These are phyloP conservation scores for Meloidogyne floridensis DNA, from an alignment of 1,140 invertebrate genomes.

Conservation along the genomic window DNA sequence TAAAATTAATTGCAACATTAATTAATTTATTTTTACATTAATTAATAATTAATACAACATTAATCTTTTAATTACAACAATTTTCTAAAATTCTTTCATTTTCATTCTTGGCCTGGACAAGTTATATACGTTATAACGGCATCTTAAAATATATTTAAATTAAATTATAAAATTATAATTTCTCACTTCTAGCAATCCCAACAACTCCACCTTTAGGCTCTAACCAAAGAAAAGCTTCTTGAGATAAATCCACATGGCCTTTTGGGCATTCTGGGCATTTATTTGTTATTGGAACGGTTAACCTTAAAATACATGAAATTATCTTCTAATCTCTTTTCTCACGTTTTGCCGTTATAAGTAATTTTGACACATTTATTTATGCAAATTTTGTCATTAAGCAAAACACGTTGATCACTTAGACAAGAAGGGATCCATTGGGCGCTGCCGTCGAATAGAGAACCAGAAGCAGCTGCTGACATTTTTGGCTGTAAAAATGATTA, in stretches of 20 bases:
- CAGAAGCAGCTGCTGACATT: slow-evolving; percentile 33
- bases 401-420: slow-evolving; percentile 19
- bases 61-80: too few relatives aligned
- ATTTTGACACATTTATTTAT: slow-evolving; percentile 39
- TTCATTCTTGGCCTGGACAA: background rate
- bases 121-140: too few relatives aligned
- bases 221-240: too few relatives aligned
- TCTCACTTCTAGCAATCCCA: background rate
- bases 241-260: too few relatives aligned
- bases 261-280: too few relatives aligned
- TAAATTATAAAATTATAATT: background rate
- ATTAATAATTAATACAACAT: too few relatives aligned
- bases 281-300: too few relatives aligned
- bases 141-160: too few relatives aligned
- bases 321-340: background rate
- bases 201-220: slow-evolving; percentile 13
- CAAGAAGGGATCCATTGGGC: slow-evolving; percentile 30
- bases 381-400: slow-evolving; percentile 42
- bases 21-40: too few relatives aligned
- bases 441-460: slow-evolving; percentile 21
- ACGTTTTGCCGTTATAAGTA: slow-evolving; percentile 44
- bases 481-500: slow-evolving; percentile 3
- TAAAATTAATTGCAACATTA: too few relatives aligned
- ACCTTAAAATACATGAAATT: too few relatives aligned
- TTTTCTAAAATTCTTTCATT: slow-evolving; percentile 18